Evolutionary conservation across 1,140 invertebrate species (phyloP), one percentile per base, ranked within the genome.

Genomic region (Papilio helenus): DNA sequence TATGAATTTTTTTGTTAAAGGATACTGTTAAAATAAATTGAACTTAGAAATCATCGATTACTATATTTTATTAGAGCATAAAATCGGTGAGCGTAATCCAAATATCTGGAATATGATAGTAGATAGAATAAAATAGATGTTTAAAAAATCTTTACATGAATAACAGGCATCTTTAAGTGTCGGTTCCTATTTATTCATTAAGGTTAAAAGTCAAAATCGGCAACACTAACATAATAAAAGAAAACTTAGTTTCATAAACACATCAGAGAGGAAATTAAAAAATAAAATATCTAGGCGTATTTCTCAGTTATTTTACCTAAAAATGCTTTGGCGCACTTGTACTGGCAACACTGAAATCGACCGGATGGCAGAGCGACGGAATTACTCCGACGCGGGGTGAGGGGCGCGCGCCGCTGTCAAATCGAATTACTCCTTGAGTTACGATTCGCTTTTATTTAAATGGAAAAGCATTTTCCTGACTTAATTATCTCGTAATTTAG

Each of bases 321-420:
- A 58, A 65, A 65, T 77, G 84, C 72, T 83, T 78, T 80, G 80
- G 74, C 76, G 26, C 23, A 61, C 18, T 42, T 80, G 39, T 46
- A 68, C 78, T 88, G 84, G 87, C 88, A 92, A 91, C 90, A 87
- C 88, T 46, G 86, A 44, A 34, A 92, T 93, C 91, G 92, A 92
- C 90, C 91, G 92, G 76, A 77, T 65, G 76, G 55, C 83, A 78
- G 79, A 72, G 79, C 26, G 80, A 76, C 80, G 79, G 82, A 79
- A 80, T 83, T 80, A 79, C 58, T 83, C 79, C 79, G 86, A 81
- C 44, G 72, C 76, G 79, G 84, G 87, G 82, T 83, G 83, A 83
- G 84, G 87, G 85, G 85, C 82, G 85, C 79, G 85, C 81, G 83
- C 79, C 84, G 87, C 88, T 93, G 92, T 93, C 92, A 93, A 92